A percentile compares a stretch with the other conserved stretches of the same genome.
Conservation (phyloP, 2,888 invertebrate species). For the Tromatobia lineatoria region DNA sequence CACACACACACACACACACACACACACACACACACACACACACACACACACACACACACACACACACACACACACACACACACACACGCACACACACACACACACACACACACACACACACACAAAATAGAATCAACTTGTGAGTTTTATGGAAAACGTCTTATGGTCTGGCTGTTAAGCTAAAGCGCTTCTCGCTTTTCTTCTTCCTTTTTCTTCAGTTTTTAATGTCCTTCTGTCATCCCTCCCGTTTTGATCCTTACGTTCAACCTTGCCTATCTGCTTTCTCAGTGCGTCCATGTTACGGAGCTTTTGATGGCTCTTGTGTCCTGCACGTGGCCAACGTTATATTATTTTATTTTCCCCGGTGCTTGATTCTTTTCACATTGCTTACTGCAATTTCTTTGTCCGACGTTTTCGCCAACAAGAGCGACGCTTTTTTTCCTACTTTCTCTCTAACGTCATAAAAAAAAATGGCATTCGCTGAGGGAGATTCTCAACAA, state of each 20-base stretch:
- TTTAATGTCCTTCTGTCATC: constrained; percentile 36
- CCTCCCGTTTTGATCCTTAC: neutral
- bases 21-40: constrained; percentile 41
- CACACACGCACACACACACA: constrained; percentile 39
- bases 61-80: constrained; percentile 41
- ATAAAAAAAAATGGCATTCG: neutral
- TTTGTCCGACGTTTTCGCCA: neutral
- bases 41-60: constrained; percentile 41
- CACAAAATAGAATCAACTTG: constrained; percentile 47
- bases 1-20: constrained; percentile 41
- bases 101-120: constrained; percentile 41
- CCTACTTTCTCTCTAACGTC: neutral
- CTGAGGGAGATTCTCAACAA: neutral
- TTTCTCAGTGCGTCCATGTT: constrained; percentile 29
- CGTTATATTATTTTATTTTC: constrained; percentile 31
- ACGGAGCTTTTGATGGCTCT: constrained; percentile 38
- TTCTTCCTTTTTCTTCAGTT: constrained; percentile 17
- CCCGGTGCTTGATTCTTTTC: constrained; percentile 10
- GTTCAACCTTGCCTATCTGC: constrained; percentile 23
- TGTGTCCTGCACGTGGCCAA: constrained; percentile 18
- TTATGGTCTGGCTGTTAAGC: constrained; percentile 45
- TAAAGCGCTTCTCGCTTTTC: constrained; percentile 24
- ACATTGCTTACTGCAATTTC: neutral
- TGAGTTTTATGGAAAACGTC: constrained; percentile 52
- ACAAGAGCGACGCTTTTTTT: neutral